These are phyloP conservation scores for Pelmatolapia mariae DNA, from an alignment of 2,113 vertebrate species.

Conservation along the genomic window DNA sequence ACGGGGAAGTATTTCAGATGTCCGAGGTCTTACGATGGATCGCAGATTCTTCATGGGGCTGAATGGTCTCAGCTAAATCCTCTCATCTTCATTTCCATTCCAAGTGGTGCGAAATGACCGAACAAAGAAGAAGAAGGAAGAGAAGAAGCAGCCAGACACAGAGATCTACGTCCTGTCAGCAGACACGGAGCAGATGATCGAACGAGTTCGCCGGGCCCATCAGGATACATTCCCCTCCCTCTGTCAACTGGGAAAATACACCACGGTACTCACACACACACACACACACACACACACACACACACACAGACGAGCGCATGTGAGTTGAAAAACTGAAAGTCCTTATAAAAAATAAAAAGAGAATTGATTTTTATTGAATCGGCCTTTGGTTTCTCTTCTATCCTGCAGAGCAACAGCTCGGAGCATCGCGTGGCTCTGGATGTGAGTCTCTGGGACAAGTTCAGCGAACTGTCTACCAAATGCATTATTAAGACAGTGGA, in stretches of 20 bases:
- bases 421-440: constrained; percentile 70
- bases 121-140: constrained; percentile 73
- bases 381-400: background rate
- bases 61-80: background rate
- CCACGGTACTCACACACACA: constrained; percentile 47
- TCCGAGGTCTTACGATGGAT: accelerated
- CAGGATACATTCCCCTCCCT: constrained; percentile 90
- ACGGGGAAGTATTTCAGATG: background rate
- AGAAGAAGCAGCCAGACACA: constrained; percentile 42
- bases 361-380: background rate
- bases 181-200: constrained; percentile 89
- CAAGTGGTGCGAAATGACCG: constrained; percentile 71
- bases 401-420: constrained; percentile 61
- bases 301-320: accelerated
- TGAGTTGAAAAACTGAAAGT: background rate
- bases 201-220: constrained; percentile 87
- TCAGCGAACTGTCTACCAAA: constrained; percentile 74
- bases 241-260: constrained; percentile 73
- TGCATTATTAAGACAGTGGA: constrained; percentile 76
- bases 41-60: background rate
- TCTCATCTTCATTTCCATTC: accelerated
- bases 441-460: constrained; percentile 72
- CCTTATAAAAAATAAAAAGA: background rate
- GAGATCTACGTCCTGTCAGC: constrained; percentile 86
- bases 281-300: background rate